These are phyloP conservation scores for Antedon mediterranea DNA, from an alignment of 53 echinoderm and acorn worm genomes.

Conservation along the genomic window DNA sequence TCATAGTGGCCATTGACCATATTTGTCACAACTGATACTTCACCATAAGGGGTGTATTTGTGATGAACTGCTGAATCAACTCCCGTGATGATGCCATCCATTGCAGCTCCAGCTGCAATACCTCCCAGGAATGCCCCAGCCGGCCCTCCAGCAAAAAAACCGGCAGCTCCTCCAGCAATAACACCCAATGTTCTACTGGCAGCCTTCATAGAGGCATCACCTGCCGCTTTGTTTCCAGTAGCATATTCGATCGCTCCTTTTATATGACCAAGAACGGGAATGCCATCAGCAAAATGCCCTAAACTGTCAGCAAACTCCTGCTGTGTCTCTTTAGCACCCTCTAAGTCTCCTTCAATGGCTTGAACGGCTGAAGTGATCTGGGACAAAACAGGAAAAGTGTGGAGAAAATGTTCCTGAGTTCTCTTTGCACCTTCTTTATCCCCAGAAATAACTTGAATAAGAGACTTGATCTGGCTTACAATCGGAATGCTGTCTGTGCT, in stretches of 20 bases:
- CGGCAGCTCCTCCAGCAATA: constrained; percentile 8
- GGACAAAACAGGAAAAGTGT: no score
- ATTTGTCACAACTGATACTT: constrained; percentile 3
- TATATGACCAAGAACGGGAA: constrained; percentile 11
- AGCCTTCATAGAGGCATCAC: constrained; percentile 10
- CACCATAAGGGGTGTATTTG: constrained; percentile 5
- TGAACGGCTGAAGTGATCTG: no score
- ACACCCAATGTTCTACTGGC: constrained; percentile 7
- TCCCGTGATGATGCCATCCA: constrained; percentile 13
- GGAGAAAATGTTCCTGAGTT: no score
- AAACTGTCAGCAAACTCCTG: no score
- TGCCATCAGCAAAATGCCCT: constrained; percentile 4
- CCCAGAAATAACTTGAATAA: no score
- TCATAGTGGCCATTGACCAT: constrained; percentile 1
- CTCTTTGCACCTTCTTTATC: no score
- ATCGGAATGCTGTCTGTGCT: no score
- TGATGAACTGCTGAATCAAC: constrained; percentile 7
- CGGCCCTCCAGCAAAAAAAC: constrained; percentile 4
- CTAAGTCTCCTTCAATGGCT: no score
- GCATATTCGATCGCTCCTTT: no score
- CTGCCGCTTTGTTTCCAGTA: background rate
- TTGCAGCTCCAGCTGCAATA: constrained; percentile 13
- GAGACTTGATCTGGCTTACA: no score
- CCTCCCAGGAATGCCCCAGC: constrained; percentile 11
- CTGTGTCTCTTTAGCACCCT: no score